A percentile compares a stretch with the other conserved stretches of the same genome.
Conservation (phyloP, 2,797 vertebrate species). For the Botia almorhae region DNA sequence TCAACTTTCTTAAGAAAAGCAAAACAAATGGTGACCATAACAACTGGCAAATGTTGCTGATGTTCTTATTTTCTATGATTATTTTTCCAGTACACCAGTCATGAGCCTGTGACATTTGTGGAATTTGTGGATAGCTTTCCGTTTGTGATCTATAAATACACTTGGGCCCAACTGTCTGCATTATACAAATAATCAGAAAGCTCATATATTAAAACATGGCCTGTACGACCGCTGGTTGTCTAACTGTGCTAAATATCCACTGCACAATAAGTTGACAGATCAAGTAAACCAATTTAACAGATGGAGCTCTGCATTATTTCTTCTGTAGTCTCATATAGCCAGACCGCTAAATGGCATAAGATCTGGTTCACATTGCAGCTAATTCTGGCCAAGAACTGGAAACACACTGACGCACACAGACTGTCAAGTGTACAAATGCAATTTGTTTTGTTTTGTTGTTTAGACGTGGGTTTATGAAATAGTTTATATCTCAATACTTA, state of each 20-base stretch:
- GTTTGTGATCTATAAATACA: conserved; percentile 32
- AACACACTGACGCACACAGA: not conserved
- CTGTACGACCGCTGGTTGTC: not conserved
- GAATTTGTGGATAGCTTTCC: conserved; percentile 23
- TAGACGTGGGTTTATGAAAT: not conserved
- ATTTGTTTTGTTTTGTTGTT: not conserved
- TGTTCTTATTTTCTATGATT: conserved; percentile 33
- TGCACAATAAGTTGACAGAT: conserved; percentile 20
- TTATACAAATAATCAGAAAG: conserved; percentile 23
- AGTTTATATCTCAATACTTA: too few relatives aligned
- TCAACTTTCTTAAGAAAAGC: conserved; percentile 30
- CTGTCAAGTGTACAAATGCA: not conserved
- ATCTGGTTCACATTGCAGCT: not conserved
- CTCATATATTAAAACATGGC: conserved; percentile 28
- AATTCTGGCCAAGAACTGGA: not conserved
- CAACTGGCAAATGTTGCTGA: conserved; percentile 13
- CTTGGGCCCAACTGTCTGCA: conserved; percentile 21
- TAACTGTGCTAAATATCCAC: conserved; percentile 11
- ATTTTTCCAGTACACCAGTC: conserved; percentile 22
- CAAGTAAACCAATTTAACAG: conserved; percentile 6
- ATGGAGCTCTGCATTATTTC: conserved; percentile 2
- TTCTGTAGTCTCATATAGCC: not conserved
- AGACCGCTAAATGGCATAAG: not conserved
- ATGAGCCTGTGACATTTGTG: conserved; percentile 34
- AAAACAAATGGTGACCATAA: conserved; percentile 7